These are phyloP conservation scores for Liolophura sinensis DNA, from an alignment of 1,140 invertebrate genomes.

Conservation along the genomic window DNA sequence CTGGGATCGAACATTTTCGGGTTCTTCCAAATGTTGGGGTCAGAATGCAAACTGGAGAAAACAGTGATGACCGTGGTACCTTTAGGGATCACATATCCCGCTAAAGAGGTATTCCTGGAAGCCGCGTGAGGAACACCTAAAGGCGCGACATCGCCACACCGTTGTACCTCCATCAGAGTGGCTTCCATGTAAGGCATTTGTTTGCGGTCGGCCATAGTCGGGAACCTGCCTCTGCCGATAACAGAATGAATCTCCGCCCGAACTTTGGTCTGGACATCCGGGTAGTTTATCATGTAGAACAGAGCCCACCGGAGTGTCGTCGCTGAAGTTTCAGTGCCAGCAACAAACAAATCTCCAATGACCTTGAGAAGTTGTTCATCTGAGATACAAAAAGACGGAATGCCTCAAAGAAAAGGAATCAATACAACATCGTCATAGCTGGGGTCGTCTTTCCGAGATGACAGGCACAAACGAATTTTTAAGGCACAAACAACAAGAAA, in stretches of 20 bases:
- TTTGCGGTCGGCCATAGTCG: conserved; percentile 43
- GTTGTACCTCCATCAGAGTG: conserved; percentile 57
- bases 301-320: conserved; percentile 84
- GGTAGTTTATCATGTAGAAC: conserved; percentile 75
- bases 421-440: no score
- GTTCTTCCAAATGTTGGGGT: conserved; percentile 71
- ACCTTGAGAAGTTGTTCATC: conserved; percentile 2
- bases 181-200: conserved; percentile 11
- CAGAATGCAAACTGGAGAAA: conserved; percentile 75
- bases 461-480: no score
- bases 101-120: conserved; percentile 1
- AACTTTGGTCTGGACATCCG: conserved; percentile 73
- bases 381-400: no score
- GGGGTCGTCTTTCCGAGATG: no score
- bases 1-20: conserved; percentile 78
- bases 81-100: conserved; percentile 12
- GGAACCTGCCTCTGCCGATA: conserved; percentile 75
- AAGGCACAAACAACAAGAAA: no score
- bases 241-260: conserved; percentile 80
- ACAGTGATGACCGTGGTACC: conserved; percentile 60
- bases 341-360: conserved; percentile 76
- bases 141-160: conserved; percentile 29
- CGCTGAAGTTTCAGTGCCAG: conserved; percentile 83
- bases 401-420: no score
- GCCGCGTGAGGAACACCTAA: conserved; percentile 63